Evolutionary conservation across 1,140 invertebrate species (phyloP), one percentile per base, ranked within the genome.

Genomic region (Drosophila burlai): DNA sequence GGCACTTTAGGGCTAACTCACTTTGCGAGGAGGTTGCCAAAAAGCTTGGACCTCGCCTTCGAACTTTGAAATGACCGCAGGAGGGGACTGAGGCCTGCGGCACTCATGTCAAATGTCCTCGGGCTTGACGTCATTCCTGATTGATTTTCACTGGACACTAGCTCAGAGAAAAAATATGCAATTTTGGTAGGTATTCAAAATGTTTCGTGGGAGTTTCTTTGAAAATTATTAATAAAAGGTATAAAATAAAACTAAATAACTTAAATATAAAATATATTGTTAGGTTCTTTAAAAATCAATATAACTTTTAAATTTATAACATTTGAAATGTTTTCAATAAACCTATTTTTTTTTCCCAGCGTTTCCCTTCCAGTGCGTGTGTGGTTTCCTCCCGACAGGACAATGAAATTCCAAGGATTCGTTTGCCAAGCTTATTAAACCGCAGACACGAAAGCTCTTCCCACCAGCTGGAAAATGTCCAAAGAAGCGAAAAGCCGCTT

Each of bases 61-160:
- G 38, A 52, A 43, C 55, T 47, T 73, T 34, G 38, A 52, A 45
- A 31, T 18, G 40, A 66, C 73, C 63, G 74, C 61, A 76, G 74
- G 24, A 49, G 52, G 26, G 38, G 9, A 18, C 54, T 43, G 40
- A 49, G 24, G 43, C 47, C 29, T 31, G 3, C 36, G 31, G 47
- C 18, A 8, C 40, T 36, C 26, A 63, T 49, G 18, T 42, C 36
- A 43, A 38, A 57, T 68, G 72, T 45, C 45, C 49, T 49, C 13
- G 42, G 29, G 38, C 6, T 69, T 87, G 84, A 89, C 68, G 80
- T 80, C 84, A 87, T 54, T 68, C 24, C n/a, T 66, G 45, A 89
- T 89, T 89, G 84, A 89, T 89, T 89, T 54, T 47, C 15, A 9
- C 29, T 15, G 31, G 34, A 29, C n/a, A 42, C 11, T 15, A 36